Base-by-base conservation (phyloP, 1,140 invertebrate species). In the Drosophila arawakana region DNA sequence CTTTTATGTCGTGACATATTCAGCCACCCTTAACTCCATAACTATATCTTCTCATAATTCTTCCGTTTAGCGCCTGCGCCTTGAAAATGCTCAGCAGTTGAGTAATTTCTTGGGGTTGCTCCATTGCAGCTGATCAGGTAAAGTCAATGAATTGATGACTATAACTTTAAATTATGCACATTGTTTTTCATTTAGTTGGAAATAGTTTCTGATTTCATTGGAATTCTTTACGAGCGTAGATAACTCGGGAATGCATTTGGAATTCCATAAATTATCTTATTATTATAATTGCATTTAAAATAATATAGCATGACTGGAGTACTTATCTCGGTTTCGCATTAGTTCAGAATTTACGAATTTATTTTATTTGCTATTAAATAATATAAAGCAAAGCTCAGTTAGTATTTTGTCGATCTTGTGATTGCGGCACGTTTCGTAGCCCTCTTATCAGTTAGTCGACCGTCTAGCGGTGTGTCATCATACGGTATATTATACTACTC, bases 21-120 rank as follows among this genome's bases (percentile, higher is more conserved):
- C 13, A 50, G 11, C 62, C 30, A 73, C 70, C 62, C 62, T 58
- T 52, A 67, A 52, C 62, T 73, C 46, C 39, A 30, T 30, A 34
- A 61, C 41, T 55, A 37, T 11, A 37, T 25, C 6, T 3, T 30
- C 25, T 30, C 15, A 47, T 60, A 63, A 81, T 66, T 46, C 46
- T 77, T 62, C 50, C 37, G 21, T 46, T 70, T 59, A 39, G 82
- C 65, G 76, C 47, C 54, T 76, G 82, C 82, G 82, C 72, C 50
- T 15, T 79, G 76, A 58, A 82, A 68, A 66, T 39, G 9, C 41
- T 37, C 39, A 3, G 25, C 35, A 30, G 35, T 49, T 52, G 39
- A 43, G 15, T 35, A 11, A 18, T 59, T 39, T 15, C 7, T 63
- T 10, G 11, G 47, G 66, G 10, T 15, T 52, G 43, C n/a, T 11